Conservation (phyloP, 2,113 vertebrate genomes). For the Zeus faber region DNA sequence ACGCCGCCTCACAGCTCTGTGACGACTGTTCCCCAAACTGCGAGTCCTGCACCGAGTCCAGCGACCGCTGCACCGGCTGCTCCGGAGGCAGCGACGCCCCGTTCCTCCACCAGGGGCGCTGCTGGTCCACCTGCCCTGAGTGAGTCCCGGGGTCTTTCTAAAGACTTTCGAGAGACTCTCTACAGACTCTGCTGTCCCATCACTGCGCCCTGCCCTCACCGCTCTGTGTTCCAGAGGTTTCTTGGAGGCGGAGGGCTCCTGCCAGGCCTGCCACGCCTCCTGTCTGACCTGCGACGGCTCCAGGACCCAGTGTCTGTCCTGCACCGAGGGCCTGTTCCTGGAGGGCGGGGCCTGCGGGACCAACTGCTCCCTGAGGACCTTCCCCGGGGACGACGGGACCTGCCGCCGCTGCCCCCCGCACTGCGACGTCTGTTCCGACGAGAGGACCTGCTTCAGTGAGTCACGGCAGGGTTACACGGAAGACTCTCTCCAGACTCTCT, state of each 20-base stretch:
- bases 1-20: slow-evolving; percentile 67
- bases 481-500: too few species aligned
- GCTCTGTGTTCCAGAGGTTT: slow-evolving; percentile 61
- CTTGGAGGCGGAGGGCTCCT: slow-evolving; percentile 66
- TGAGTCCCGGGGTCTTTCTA: slow-evolving; percentile 33
- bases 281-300: slow-evolving; percentile 75
- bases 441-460: slow-evolving; percentile 71
- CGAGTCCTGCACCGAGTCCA: slow-evolving; percentile 61
- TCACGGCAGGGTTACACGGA: slow-evolving; percentile 2
- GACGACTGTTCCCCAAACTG: slow-evolving; percentile 77
- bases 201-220: neutral
- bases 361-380: slow-evolving; percentile 70
- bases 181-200: neutral
- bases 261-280: slow-evolving; percentile 67
- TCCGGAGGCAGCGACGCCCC: slow-evolving; percentile 56
- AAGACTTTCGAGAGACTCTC: neutral
- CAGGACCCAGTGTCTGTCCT: slow-evolving; percentile 72
- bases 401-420: slow-evolving; percentile 72
- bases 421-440: slow-evolving; percentile 70
- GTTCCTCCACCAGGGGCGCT: slow-evolving; percentile 73
- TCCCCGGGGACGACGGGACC: slow-evolving; percentile 64
- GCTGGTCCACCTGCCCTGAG: slow-evolving; percentile 77
- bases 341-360: slow-evolving; percentile 60
- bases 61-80: slow-evolving; percentile 72
- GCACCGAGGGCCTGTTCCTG: slow-evolving; percentile 66